Evolutionary conservation across 2,797 vertebrate species (phyloP), one percentile per base, ranked within the genome.

Genomic region (Scomberomorus guttatus): DNA sequence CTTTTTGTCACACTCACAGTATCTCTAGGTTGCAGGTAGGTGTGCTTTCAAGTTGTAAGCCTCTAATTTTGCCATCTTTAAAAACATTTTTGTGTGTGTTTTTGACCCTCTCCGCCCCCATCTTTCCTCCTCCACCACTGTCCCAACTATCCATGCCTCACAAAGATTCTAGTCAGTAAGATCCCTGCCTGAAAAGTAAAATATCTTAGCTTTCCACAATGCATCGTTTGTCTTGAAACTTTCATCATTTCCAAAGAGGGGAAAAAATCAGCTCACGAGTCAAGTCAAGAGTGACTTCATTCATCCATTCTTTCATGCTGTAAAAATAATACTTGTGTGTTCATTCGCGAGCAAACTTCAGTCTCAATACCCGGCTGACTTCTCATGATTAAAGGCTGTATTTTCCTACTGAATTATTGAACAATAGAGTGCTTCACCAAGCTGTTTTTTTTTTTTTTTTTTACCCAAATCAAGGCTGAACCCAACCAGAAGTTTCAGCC

Each of bases 341-440:
- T n/a, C n/a, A n/a, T n/a, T n/a, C n/a, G n/a, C n/a, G n/a, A n/a
- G n/a, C n/a, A n/a, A 51, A 52, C 50, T 66, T 75, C 29, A 58
- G 60, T 50, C 57, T 60, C 60, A 59, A 42, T 52, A 60, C 42
- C 39, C 14, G 48, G 29, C 66, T 69, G 70, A 55, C 79, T 81
- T 61, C 58, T 65, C 20, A 50, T 73, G 71, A 86, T 81, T 67
- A 80, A 81, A 83, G 37, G 48, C 46, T 70, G 56, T 12, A 42
- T 56, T 87, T 82, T 79, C 67, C 81, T 12, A 11, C 54, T 78
- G 22, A 77, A 61, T 66, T 55, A 61, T 58, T 76, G 61, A 84
- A 86, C 79, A 89, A 88, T 57, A 60, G 56, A 59, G 59, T 3
- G 27, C 58, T 82, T 87, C 75, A 81, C 37, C 12, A 17, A 34